These are phyloP conservation scores for Heteromormyrus szaboi DNA, from an alignment of 2,797 vertebrate species.

Conservation along the genomic window DNA sequence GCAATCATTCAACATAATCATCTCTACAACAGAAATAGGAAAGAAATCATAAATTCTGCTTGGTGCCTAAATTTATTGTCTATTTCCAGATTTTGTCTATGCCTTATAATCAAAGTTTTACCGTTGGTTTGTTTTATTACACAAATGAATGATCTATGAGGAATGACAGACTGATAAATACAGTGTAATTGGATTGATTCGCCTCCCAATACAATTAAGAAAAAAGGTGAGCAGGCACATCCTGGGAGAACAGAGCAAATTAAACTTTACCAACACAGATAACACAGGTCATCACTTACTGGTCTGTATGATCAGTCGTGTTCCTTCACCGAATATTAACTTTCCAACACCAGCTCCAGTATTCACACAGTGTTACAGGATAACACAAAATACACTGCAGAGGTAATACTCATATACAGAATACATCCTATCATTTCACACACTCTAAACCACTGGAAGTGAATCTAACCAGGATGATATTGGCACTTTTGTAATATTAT, in stretches of 20 bases:
- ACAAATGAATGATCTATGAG: background rate
- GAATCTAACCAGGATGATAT: background rate
- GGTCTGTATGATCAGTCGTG: background rate
- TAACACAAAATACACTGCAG: background rate
- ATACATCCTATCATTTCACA: background rate
- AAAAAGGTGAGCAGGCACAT: background rate
- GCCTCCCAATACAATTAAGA: background rate
- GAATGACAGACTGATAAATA: background rate
- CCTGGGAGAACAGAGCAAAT: background rate
- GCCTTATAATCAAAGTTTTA: background rate
- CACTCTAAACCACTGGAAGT: background rate
- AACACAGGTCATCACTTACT: constrained; percentile 1
- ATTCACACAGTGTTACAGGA: constrained; percentile 17
- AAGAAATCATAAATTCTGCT: background rate
- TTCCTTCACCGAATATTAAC: constrained; percentile 7
- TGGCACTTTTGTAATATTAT: background rate
- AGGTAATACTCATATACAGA: background rate
- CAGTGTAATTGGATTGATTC: background rate
- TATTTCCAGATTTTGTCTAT: background rate
- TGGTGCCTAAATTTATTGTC: background rate
- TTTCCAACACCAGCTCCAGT: background rate
- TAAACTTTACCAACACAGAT: background rate
- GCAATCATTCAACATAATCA: background rate
- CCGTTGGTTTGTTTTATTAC: background rate
- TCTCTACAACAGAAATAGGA: background rate